Base-by-base conservation (phyloP, 1,140 invertebrate species). In the Lordiphosa stackelbergi region DNA sequence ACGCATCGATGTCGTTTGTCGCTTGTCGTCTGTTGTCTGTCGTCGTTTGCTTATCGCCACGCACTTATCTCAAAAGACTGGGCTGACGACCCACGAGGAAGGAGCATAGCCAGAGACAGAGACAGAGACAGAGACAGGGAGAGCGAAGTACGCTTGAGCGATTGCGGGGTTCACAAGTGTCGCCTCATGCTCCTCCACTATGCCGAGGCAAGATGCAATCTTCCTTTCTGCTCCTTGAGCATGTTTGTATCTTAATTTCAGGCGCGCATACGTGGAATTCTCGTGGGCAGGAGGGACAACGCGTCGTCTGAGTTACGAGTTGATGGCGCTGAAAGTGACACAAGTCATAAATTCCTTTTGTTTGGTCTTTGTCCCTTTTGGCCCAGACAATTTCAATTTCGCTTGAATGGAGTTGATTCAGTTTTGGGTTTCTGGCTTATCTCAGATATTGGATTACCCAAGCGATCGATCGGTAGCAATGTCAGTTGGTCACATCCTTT, bases 301-400 rank as follows among this genome's bases (percentile, higher is more conserved):
- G 22, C 49, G 78, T 54, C 73, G 69, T 65, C 77, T 85, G 70
- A 85, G 65, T 85, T 83, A 83, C 77, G 70, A 66, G 77, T 85
- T 83, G 83, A 71, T 85, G 83, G 77, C 84, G 77, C 83, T 74
- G 70, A 66, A 85, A 78, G 66, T 83, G 83, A 85, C 83, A 85
- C 83, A 85, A 85, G 83, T 85, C 83, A 85, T 85, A 85, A 85
- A 85, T 85, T 85, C 81, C 75, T 71, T 81, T 85, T 71, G 66
- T 79, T 51, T 63, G 35, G 19, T 31, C 34, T 53, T n/a, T 48
- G 64, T 68, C 64, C 63, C 61, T 59, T 59, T 66, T 51, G 38
- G 36, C 49, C 22, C 12, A 22, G 5, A 19, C n/a, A 11, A 8
- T 10, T 51, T 24, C 69, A 77, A 78, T 74, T 68, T 81, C 72